A percentile compares a stretch with the other conserved stretches of the same genome.
Conservation (phyloP, 2,113 vertebrate genomes). For the Eolophus roseicapilla region DNA sequence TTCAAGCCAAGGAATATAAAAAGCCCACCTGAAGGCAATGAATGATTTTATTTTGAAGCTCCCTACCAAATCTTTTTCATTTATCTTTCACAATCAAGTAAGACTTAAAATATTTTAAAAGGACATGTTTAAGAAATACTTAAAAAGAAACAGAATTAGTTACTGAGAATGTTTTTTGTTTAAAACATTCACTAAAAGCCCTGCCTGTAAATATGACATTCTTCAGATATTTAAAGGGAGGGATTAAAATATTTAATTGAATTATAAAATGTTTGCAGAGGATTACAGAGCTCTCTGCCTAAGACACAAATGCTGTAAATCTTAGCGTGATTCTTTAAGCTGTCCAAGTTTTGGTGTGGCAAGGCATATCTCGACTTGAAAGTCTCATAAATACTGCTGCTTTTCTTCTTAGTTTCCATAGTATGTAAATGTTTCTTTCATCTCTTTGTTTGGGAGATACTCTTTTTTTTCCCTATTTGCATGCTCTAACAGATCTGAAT, state of each 20-base stretch:
- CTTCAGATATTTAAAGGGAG: not conserved
- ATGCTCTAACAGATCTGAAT: not conserved
- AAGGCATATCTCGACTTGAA: not conserved
- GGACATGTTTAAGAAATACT: not conserved
- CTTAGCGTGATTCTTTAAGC: not conserved
- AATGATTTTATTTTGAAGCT: slow-evolving; percentile 16
- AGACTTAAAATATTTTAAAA: not conserved
- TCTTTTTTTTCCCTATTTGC: not conserved
- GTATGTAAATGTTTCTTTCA: not conserved
- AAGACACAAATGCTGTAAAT: not conserved
- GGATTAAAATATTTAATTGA: slow-evolving; percentile 37
- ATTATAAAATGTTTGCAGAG: not conserved
- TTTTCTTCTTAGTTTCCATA: not conserved
- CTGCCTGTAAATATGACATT: not conserved
- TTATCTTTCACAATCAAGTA: not conserved
- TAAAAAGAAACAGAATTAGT: not conserved
- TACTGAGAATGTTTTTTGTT: not conserved
- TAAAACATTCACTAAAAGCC: not conserved
- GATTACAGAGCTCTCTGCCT: not conserved
- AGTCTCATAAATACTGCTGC: not conserved
- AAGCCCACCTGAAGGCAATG: not conserved
- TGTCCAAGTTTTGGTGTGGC: not conserved
- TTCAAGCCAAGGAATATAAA: not conserved
- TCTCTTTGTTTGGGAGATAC: not conserved
- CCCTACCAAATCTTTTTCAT: not conserved